Base-by-base conservation (phyloP, 2,113 vertebrate species). In the Mormyrus iriodes region DNA sequence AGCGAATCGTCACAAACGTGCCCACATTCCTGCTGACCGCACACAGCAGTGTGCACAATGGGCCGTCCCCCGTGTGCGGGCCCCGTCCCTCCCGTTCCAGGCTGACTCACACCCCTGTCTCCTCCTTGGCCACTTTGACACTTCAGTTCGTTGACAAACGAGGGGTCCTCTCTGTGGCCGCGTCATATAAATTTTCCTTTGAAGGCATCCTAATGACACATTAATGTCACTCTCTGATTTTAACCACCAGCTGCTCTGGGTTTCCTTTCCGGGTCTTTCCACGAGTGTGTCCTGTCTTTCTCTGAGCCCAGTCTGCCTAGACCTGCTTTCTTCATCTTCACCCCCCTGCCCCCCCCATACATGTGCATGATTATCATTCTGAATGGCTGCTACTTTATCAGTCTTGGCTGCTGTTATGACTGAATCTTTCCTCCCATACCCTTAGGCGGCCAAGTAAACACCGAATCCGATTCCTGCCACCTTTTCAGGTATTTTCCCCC, bases 391-490 rank as follows among this genome's bases (percentile, higher is more conserved):
- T 88, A 46, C 53, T 69, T 89, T 55, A 87, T 90, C 88, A 69
- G 58, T 89, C 87, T 84, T 48, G 88, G 89, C 39, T 55, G 90
- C 89, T 85, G 44, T 90, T 93, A 88, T 90, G 90, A 88, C 92
- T 89, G 90, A 90, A 90, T 91, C 73, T 90, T 90, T 88, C 89
- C 83, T 89, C 89, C 91, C 91, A 91, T 93, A 90, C 91, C 90
- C 92, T 92, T 90, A 90, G 93, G 5, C 8, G 90, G 88, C 58
- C 93, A 61, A 87, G 89, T 90, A 90, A 95, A 93, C 91, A 92
- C 58, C 91, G 90, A 91, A 89, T 88, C 86, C 86, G 65, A 90
- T 89, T 92, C 39, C 53, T 52, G 86, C 61, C 73, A 49, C 90
- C 85, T 83, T 89, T 90, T n/a, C 46, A n/a, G n/a, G 83, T 90